Conservation (phyloP, 2,113 vertebrate species). For the Engystomops pustulosus region DNA sequence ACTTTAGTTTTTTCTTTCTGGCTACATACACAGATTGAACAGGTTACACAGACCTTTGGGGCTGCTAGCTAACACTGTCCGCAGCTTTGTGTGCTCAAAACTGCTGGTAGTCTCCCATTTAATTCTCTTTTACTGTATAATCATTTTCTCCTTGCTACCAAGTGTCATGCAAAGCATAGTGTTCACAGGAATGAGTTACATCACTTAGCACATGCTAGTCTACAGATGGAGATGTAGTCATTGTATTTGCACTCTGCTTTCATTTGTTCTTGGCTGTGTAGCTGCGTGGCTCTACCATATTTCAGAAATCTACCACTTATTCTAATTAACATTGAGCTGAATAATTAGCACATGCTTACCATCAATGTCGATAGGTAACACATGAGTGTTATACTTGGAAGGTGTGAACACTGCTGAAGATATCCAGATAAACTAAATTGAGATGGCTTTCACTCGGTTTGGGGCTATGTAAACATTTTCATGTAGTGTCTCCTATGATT, state of each 20-base stretch:
- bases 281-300: conserved; percentile 29
- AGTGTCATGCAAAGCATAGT: background rate
- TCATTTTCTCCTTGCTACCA: background rate
- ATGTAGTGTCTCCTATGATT: too few species aligned
- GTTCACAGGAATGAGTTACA: conserved; percentile 1
- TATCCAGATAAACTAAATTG: background rate
- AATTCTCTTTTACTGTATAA: too few species aligned
- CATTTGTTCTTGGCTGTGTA: conserved; percentile 51
- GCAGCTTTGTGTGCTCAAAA: too few species aligned
- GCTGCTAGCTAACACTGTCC: too few species aligned
- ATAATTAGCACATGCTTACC: conserved; percentile 54
- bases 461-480: background rate
- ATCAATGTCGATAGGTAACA: conserved; percentile 27
- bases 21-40: too few species aligned
- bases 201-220: conserved; percentile 16
- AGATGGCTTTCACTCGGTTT: background rate
- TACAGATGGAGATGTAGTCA: conserved; percentile 52
- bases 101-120: too few species aligned
- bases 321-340: conserved; percentile 55
- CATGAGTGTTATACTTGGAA: background rate
- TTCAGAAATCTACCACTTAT: conserved; percentile 38
- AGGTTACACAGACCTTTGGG: too few species aligned
- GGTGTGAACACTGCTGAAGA: background rate
- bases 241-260: conserved; percentile 27
- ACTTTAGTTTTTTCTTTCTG: too few species aligned